Evolutionary conservation across 1,140 invertebrate species (phyloP).

Genomic region (Leptinotarsa defecta): DNA sequence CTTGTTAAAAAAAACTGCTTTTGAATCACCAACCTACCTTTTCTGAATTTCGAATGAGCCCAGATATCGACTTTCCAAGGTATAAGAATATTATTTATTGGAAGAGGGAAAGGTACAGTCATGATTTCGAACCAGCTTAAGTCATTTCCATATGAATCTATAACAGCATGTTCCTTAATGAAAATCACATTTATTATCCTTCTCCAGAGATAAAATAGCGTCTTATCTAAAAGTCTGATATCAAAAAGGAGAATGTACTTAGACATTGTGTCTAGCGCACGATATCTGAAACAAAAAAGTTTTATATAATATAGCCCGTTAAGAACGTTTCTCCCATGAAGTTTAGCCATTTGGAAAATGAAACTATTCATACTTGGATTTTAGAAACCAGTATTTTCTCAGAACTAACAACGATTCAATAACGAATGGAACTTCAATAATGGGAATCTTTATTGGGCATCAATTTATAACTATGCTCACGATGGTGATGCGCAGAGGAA

Average conservation of each 20-base stretch:
- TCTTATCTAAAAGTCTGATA: conserved; percentile 64
- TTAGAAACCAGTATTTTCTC: too few species aligned
- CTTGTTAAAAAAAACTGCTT: too few species aligned
- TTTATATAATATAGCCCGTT: too few species aligned
- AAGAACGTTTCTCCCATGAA: too few species aligned
- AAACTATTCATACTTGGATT: too few species aligned
- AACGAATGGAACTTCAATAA: too few species aligned
- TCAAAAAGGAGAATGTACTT: conserved; percentile 74
- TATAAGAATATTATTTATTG: conserved; percentile 58
- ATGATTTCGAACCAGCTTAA: conserved; percentile 68
- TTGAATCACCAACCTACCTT: conserved; percentile 48
- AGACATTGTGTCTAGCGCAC: conserved; percentile 70
- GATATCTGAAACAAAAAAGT: conserved; percentile 59
- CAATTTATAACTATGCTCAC: too few species aligned
- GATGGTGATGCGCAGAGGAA: too few species aligned
- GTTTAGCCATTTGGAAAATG: too few species aligned
- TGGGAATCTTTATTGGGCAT: too few species aligned
- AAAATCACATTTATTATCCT: conserved; percentile 77
- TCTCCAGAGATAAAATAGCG: conserved; percentile 77
- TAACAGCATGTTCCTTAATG: conserved; percentile 61
- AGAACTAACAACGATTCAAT: too few species aligned
- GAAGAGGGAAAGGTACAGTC: conserved; percentile 72
- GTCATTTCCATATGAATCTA: conserved; percentile 51
- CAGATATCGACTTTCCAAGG: conserved; percentile 68
- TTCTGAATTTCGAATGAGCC: conserved; percentile 63